These are phyloP conservation scores for Platycheirus albimanus DNA, from an alignment of 2,888 invertebrate species.

Conservation along the genomic window DNA sequence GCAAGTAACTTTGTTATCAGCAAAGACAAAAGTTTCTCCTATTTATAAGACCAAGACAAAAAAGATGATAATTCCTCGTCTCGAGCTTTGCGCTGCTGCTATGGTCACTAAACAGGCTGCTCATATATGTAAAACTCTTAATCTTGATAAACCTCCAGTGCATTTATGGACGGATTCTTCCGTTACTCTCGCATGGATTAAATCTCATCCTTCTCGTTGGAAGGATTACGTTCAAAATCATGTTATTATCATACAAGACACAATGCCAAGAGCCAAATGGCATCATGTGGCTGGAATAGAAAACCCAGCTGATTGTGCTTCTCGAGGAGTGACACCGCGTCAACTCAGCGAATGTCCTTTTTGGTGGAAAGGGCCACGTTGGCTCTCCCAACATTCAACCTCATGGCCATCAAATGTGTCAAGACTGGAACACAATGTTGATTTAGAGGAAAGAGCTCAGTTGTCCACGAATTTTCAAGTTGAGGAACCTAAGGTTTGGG, in stretches of 20 bases:
- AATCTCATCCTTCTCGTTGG: not conserved
- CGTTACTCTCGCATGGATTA: constrained; percentile 9
- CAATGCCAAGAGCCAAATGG: not conserved
- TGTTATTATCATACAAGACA: not conserved
- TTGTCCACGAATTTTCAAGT: not conserved
- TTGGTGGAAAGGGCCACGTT: constrained; percentile 9
- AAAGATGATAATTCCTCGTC: not conserved
- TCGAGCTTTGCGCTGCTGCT: constrained; percentile 1
- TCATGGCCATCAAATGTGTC: constrained; percentile 2
- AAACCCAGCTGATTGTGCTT: constrained; percentile 13
- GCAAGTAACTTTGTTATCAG: not conserved
- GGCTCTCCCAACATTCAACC: not conserved
- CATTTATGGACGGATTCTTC: constrained; percentile 20
- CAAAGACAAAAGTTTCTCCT: constrained; percentile 28
- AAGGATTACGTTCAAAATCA: not conserved
- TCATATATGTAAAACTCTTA: not conserved
- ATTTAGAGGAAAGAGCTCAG: constrained; percentile 5
- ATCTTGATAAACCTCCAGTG: not conserved
- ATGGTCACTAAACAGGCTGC: not conserved
- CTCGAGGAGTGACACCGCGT: constrained; percentile 3
- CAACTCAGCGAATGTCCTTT: not conserved
- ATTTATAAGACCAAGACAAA: not conserved
- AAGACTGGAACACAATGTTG: not conserved
- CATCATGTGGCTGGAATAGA: not conserved
- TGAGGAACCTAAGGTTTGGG: not conserved